These are phyloP conservation scores for Plutomurus gul DNA, from an alignment of 1,140 invertebrate species.

Conservation along the genomic window DNA sequence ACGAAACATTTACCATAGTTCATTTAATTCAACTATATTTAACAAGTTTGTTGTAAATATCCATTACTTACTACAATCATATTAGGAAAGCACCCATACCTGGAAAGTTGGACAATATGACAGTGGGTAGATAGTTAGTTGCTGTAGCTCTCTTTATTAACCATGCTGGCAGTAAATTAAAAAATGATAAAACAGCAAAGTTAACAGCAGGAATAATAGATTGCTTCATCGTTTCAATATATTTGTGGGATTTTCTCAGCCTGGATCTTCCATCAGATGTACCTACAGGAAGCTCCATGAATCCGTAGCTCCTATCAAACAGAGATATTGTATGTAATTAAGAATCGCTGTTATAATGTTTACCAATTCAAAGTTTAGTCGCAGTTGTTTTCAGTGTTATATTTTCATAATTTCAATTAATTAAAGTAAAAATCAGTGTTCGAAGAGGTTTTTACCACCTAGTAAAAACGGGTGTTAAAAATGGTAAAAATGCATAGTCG, in stretches of 20 bases:
- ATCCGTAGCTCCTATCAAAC: conserved; percentile 49
- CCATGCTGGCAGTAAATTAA: conserved; percentile 50
- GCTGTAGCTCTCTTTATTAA: conserved; percentile 42
- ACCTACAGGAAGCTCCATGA: conserved; percentile 44
- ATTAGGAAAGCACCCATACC: too few relatives aligned
- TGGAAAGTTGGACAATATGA: conserved; percentile 52
- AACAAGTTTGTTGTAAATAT: too few relatives aligned
- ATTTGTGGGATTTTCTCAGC: conserved; percentile 38
- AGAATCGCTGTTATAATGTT: neutral
- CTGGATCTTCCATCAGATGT: neutral
- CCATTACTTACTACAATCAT: too few relatives aligned
- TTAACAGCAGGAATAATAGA: conserved; percentile 49
- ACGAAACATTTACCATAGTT: too few relatives aligned
- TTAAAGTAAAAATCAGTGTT: too few relatives aligned
- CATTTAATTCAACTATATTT: too few relatives aligned
- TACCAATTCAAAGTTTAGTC: neutral
- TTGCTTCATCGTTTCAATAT: conserved; percentile 44
- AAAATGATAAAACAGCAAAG: conserved; percentile 42
- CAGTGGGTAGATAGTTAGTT: conserved; percentile 49
- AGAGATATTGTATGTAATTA: neutral
- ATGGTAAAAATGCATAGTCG: too few relatives aligned
- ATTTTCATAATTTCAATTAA: too few relatives aligned
- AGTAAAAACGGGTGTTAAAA: too few relatives aligned
- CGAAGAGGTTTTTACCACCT: too few relatives aligned
- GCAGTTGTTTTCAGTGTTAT: neutral